A percentile compares a stretch with the other conserved stretches of the same genome.
phyloP scores from a whole-genome alignment of 2,888 invertebrate species.

The Drosophila flavopinicola region DNA sequence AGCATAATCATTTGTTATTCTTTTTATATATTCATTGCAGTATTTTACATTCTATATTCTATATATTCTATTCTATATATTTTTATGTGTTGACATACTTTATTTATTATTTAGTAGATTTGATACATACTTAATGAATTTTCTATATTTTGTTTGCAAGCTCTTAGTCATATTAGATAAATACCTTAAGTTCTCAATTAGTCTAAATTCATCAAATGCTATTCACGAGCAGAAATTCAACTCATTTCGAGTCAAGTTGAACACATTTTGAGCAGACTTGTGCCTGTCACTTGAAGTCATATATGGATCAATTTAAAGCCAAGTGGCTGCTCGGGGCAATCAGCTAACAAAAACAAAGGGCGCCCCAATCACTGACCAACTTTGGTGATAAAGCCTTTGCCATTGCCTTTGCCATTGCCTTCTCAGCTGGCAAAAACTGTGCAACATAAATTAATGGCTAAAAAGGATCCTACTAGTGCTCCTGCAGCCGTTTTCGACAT shows the following conservation, averaged over 20 bases:
- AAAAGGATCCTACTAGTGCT: constrained; percentile 35
- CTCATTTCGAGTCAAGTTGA: not conserved
- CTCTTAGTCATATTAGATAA: too few species aligned
- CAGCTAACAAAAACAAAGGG: constrained; percentile 23
- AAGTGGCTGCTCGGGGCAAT: constrained; percentile 28
- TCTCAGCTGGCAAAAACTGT: constrained; percentile 46
- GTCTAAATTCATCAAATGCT: too few species aligned
- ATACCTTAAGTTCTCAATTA: too few species aligned
- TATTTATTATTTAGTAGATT: too few species aligned
- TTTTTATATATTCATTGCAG: too few species aligned
- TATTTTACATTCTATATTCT: too few species aligned
- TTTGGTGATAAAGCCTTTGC: constrained; percentile 27
- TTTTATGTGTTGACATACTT: too few species aligned
- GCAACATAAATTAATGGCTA: constrained; percentile 70
- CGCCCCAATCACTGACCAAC: constrained; percentile 29
- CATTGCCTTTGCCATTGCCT: constrained; percentile 4
- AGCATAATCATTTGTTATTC: too few species aligned
- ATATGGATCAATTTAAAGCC: constrained; percentile 22
- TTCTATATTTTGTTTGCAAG: too few species aligned
- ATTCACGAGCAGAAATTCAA: too few species aligned
- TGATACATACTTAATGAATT: too few species aligned
- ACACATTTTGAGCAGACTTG: not conserved
- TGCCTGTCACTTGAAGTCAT: constrained; percentile 17
- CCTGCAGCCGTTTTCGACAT: constrained; percentile 39
- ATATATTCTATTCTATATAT: too few species aligned